Evolutionary conservation across 2,888 invertebrate genomes (phyloP).

Genomic region (Tortrix viridana): DNA sequence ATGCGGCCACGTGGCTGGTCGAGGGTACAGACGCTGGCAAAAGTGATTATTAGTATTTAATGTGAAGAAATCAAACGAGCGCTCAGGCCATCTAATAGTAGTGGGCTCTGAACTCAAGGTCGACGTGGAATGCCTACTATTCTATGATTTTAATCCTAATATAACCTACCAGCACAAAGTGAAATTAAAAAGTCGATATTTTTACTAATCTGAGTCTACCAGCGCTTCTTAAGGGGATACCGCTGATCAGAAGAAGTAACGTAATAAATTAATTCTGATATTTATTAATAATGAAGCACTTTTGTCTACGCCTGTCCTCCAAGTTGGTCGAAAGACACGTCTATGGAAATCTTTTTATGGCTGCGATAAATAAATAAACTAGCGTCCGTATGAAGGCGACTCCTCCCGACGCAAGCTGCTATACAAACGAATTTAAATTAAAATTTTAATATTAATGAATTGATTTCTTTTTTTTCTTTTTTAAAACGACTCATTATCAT

Average conservation of each 20-base stretch:
- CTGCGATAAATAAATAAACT: conserved; percentile 43
- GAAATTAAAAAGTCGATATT: too few relatives aligned
- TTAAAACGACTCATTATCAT: neutral
- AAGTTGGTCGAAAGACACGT: conserved; percentile 41
- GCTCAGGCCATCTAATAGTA: too few relatives aligned
- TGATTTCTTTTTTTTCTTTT: conserved; percentile 33
- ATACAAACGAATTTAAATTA: neutral
- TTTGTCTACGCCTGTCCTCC: conserved; percentile 34
- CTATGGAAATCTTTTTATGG: conserved; percentile 47
- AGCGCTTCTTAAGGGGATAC: too few relatives aligned
- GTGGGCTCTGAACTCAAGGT: too few relatives aligned
- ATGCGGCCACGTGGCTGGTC: conserved; percentile 35
- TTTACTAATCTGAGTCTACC: too few relatives aligned
- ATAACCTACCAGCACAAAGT: too few relatives aligned
- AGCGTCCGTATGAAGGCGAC: conserved; percentile 36
- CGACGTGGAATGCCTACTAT: too few relatives aligned
- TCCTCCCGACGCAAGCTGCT: conserved; percentile 7
- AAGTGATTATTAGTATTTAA: neutral
- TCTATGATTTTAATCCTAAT: too few relatives aligned
- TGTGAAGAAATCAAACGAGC: neutral
- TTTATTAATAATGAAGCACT: conserved; percentile 17
- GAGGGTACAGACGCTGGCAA: conserved; percentile 10
- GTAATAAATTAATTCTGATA: neutral
- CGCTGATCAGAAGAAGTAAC: too few relatives aligned
- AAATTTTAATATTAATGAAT: too few relatives aligned